These are phyloP conservation scores for Coluber constrictor DNA, from an alignment of 2,797 vertebrate genomes.

Conservation along the genomic window DNA sequence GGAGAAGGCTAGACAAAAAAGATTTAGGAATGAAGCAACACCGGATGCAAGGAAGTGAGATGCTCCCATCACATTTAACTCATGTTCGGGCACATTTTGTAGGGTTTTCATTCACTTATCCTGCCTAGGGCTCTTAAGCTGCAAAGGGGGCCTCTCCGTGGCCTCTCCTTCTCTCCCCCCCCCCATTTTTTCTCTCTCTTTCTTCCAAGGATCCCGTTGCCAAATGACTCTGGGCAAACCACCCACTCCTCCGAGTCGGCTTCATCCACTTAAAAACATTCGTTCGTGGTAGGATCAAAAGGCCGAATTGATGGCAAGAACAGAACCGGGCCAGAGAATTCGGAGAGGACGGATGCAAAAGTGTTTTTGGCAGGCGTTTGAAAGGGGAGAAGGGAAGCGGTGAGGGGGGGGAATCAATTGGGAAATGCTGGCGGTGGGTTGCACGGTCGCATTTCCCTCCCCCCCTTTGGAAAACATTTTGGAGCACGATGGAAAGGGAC, in stretches of 20 bases:
- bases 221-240: conserved; percentile 19
- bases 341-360: background rate
- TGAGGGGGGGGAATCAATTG: accelerated
- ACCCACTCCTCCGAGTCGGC: conserved; percentile 1
- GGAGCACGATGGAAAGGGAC: background rate
- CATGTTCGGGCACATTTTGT: background rate
- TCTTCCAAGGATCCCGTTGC: background rate
- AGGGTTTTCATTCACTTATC: background rate
- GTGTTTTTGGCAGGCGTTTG: background rate
- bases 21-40: background rate
- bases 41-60: background rate
- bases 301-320: conserved; percentile 25
- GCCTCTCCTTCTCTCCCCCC: too few species aligned
- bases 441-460: background rate
- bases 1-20: background rate
- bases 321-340: background rate
- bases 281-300: background rate
- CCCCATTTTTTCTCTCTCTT: background rate
- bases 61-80: background rate
- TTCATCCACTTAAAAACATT: background rate
- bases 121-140: conserved; percentile 29
- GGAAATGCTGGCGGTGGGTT: background rate
- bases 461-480: background rate
- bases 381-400: background rate
- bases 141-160: background rate